Base-by-base conservation (phyloP, 2,797 vertebrate genomes). In the Myotis findleyi region DNA sequence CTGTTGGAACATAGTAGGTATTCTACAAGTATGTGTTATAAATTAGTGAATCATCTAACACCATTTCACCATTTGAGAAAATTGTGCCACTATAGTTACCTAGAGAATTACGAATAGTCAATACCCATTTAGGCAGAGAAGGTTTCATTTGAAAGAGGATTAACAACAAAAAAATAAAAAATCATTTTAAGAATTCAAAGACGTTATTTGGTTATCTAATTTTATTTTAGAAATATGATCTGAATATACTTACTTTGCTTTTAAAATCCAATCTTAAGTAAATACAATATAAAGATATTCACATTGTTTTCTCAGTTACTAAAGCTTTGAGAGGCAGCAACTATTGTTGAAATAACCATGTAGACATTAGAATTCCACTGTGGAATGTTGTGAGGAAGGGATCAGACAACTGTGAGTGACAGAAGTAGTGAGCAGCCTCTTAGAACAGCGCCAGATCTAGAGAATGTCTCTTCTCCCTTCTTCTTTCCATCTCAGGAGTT, bases 141-240 rank as follows among this genome's bases (percentile, higher is more conserved):
- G 5, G 33, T 71, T 83, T 83, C 55, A 92, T 93, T 44, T 83
- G 30, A 64, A 83, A 89, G 36, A 94, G 4, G 47, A 33, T 41
- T 21, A 73, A n/a, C 6, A 53, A 41, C 38, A 44, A 5, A 38
- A 9, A 12, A 68, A 5, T 33, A 9, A 12, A 68, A 87, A 59
- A 49, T 23, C 55, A 72, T 79, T 77, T 68, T 62, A 71, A 69
- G 21, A 55, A 7, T 89, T 89, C 14, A 64, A 82, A 69, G 17
- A 75, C 75, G 69, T 91, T 89, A 47, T 91, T 89, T 84, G 18
- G 3, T 62, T 59, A 51, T 73, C n/a, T 51, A 14, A 66, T 80
- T 89, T 88, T 80, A 66, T 91, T 71, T 95, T 87, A 77, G 57
- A 89, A 81, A 53, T 44, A 49, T 20, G 17, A 72, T 77, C 36